Evolutionary conservation across 2,797 vertebrate genomes (phyloP), one percentile per base, ranked within the genome.

Genomic region (Chloroceryle amazona): DNA sequence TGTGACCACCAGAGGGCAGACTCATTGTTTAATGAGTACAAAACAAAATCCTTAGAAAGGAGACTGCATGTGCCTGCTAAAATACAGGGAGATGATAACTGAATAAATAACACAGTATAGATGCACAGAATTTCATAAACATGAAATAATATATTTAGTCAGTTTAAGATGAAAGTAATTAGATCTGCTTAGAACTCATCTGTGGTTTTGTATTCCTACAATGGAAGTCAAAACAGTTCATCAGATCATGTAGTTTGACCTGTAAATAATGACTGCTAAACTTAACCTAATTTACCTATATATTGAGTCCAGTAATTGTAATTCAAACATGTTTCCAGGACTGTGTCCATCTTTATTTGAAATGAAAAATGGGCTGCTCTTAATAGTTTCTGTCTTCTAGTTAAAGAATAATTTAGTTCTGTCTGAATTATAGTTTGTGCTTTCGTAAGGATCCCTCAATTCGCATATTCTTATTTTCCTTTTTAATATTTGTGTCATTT

Each of bases 1-100:
- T 42, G 23, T 87, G 70, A 76, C 96, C 96, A 96, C 78, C 78
- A 97, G 96, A 95, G 96, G 96, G 96, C 96, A 95, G 81, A 67
- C 67, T 19, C 33, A 93, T 71, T 90, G 90, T 74, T 90, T 73
- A 87, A 51, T 52, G 83, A 37, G 29, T 79, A 16, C 31, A 62
- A 67, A 65, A 9, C 20, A 46, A 90, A 62, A 61, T 46, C 6
- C 58, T 65, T 60, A 2, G 35, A 11, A 35, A 63, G 11, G 21
- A 47, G 15, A 11, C 28, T 19, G 8, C 39, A 15, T 25, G 2
- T 75, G 31, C 9, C 11, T 73, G 9, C 62, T 41, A 74, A 86
- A 88, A 41, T 49, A 19, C 37, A 14, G 26, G 4, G n/a, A 71
- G 7, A n/a, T 71, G 44, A 37, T 31, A 35, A 33, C 51, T 79